Base-by-base conservation (phyloP, 2,797 vertebrate genomes). In the Smutsia gigantea region DNA sequence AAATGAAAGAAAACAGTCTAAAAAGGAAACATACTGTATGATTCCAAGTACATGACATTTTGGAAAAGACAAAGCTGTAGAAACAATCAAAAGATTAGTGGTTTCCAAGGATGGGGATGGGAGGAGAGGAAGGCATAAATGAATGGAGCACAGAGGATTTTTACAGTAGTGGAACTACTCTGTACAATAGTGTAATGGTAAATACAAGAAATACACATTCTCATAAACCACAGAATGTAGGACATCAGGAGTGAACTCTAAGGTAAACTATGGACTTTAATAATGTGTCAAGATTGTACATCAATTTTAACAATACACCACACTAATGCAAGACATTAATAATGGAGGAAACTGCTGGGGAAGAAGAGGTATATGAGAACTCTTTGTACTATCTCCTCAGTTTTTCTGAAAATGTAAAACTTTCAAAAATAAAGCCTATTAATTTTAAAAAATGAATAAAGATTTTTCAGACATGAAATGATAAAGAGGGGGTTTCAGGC, bases 361-460 rank as follows among this genome's bases (percentile, higher is more conserved):
- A 63, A 46, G 42, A 12, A 25, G 9, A 27, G 27, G 27, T 46
- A 46, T 46, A 46, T 46, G 9, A 18, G 27, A 87, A 51, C 71
- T 25, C 21, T 71, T 46, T 46, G 3, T 78, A n/a, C 46, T 74
- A 29, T 27, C 53, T 83, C 69, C 64, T 82, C 77, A 83, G 8
- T 34, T 74, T 79, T 68, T 88, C 75, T 94, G 29, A 83, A 83
- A 83, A 49, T 27, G 23, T 55, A 78, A 51, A 95, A 90, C 55
- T 77, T 55, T 64, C 29, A 61, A 74, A 78, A 81, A 71, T 95
- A 81, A 78, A 85, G 42, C 42, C 42, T 46, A 46, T 46, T 46
- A 46, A 46, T 46, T 46, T 8, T 37, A 46, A 46, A 46, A 46
- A 8, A 9, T 46, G 42, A 46, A 46, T 46, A 46, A 46, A 46